Conservation (phyloP, 2,113 vertebrate species). For the Irena cyanogastra region DNA sequence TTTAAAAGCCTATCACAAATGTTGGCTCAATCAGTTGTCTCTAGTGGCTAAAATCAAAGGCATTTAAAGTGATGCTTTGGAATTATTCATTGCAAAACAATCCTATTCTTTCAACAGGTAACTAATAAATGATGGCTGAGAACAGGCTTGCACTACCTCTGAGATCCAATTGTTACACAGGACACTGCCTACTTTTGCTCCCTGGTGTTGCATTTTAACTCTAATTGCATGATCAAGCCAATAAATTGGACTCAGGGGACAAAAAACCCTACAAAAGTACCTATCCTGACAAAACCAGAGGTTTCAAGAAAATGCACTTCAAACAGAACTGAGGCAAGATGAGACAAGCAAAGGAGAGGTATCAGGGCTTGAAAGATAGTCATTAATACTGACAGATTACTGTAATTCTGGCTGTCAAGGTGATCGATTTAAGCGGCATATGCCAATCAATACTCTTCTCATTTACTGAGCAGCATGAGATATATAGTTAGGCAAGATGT, state of each 20-base stretch:
- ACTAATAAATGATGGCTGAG: conserved; percentile 68
- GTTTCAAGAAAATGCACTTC: conserved; percentile 74
- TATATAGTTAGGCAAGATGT: conserved; percentile 76
- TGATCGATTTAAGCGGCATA: conserved; percentile 93
- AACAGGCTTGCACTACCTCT: conserved; percentile 57
- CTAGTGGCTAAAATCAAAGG: conserved; percentile 61
- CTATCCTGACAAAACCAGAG: conserved; percentile 70
- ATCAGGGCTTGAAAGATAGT: conserved; percentile 82
- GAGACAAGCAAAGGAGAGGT: conserved; percentile 74
- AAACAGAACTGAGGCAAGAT: conserved; percentile 70
- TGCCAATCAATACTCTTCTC: conserved; percentile 93
- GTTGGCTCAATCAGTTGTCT: conserved; percentile 26
- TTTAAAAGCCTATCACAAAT: conserved; percentile 44
- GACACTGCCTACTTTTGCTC: conserved; percentile 62
- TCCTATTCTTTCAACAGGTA: conserved; percentile 67
- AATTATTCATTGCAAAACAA: conserved; percentile 69
- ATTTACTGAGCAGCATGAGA: conserved; percentile 81
- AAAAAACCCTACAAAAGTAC: conserved; percentile 56
- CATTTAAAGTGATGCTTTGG: conserved; percentile 67
- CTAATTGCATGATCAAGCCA: conserved; percentile 76
- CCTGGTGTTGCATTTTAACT: conserved; percentile 64
- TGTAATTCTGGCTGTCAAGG: conserved; percentile 98
- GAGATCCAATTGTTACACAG: conserved; percentile 55
- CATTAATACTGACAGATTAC: conserved; percentile 99
- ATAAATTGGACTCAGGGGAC: conserved; percentile 69